Evolutionary conservation across 1,140 invertebrate genomes (phyloP), one percentile per base, ranked within the genome.

Genomic region (Stratiolaelaps scimitus): DNA sequence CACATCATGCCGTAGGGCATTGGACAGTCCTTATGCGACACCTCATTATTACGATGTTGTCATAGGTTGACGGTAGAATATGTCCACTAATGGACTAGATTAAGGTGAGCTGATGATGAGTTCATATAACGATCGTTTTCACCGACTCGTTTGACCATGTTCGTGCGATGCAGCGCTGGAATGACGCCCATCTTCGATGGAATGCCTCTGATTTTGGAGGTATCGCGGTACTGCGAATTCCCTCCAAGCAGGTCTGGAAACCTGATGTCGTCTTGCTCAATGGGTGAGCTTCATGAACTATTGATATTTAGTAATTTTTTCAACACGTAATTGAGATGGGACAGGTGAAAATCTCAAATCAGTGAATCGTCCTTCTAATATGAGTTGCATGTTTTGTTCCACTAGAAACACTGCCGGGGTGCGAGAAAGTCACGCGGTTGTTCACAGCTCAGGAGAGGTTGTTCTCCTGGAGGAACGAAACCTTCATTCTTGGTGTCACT

Each of bases 241-340:
- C 79, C 1, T 72, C 71, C 65, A 64, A 69, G 30, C 78, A 85
- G 48, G 83, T 90, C 28, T 90, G 87, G 88, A 83, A 83, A 72
- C 88, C 88, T 13, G 88, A 91, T 75, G 84, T 87, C 26, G 87
- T 90, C 67, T 81, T 91, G 19, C 89, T 90, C 73, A 91, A 90
- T 77, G 90, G 89, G 88, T 90, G 76, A 83, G 82, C 75, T 20
- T 43, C 65, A 48, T 64, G 43, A 7, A 43, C 5, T 20, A 17
- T 5, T 19, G 10, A 28, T 15, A 34, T 20, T n/a, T 29, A 67
- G 34, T 29, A 13, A 68, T 17, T 69, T 30, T 40, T 7, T 17
- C 53, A 30, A 30, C 19, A 64, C 64, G 29, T 26, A 26, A 6
- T 34, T 40, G 34, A n/a, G n/a, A n/a, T n/a, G n/a, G n/a, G n/a